Conservation (phyloP, 2,113 vertebrate species). For the Limnothrissa miodon region DNA sequence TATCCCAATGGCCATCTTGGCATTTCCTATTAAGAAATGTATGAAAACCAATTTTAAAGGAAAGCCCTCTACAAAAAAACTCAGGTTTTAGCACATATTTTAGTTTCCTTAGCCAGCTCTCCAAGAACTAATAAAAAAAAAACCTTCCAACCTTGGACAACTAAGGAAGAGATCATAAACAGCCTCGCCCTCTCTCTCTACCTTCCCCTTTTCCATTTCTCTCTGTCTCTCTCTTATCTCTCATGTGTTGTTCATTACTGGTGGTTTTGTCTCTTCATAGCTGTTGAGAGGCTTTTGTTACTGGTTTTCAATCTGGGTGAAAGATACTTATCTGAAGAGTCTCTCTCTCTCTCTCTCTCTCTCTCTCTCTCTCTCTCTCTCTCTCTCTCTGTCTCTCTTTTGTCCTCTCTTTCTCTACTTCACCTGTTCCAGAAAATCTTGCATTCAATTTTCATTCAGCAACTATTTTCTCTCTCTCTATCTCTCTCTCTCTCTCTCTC, state of each 20-base stretch:
- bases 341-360: background rate
- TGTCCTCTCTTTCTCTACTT: background rate
- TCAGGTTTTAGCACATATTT: no score
- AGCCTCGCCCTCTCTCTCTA: constrained; percentile 34
- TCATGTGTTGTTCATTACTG: background rate
- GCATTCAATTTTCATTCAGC: no score
- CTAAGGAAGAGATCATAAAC: no score
- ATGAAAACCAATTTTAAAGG: no score
- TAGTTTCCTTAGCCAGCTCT: no score
- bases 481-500: background rate
- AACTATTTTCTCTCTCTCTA: background rate
- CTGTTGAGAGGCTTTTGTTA: background rate
- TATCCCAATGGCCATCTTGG: no score
- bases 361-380: background rate
- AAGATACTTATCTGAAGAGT: background rate
- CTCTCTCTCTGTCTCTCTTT: background rate
- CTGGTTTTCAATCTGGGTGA: background rate
- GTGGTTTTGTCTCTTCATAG: background rate
- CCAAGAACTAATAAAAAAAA: no score
- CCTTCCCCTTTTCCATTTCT: constrained; percentile 13
- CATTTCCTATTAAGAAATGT: no score
- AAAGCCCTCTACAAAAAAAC: no score
- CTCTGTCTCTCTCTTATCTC: background rate
- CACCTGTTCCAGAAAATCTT: background rate
- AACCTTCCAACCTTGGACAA: no score